A percentile compares a stretch with the other conserved stretches of the same genome.
These are phyloP conservation scores for Ochotona princeps DNA, from an alignment of 2,113 vertebrate genomes.

Conservation along the genomic window DNA sequence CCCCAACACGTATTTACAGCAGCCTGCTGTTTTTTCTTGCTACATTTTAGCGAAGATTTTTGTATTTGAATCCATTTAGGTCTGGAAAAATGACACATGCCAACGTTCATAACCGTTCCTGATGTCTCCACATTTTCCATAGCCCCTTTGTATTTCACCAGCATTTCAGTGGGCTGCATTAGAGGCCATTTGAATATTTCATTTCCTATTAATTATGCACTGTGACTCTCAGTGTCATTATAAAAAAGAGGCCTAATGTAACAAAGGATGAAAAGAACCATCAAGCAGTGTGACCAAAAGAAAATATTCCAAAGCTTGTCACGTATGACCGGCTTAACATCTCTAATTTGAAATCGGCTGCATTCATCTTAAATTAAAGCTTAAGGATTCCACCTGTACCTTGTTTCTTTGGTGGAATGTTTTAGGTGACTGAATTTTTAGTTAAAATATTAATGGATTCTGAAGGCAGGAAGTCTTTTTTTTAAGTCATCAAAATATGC, in stretches of 20 bases:
- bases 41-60: slow-evolving; percentile 90
- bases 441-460: slow-evolving; percentile 92
- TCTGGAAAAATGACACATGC: slow-evolving; percentile 96
- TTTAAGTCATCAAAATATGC: slow-evolving; percentile 90
- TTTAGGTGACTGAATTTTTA: slow-evolving; percentile 91
- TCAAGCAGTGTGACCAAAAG: slow-evolving; percentile 94
- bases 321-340: slow-evolving; percentile 95
- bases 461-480: slow-evolving; percentile 86
- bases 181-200: slow-evolving; percentile 99
- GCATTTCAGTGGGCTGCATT: slow-evolving; percentile 98
- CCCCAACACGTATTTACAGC: slow-evolving; percentile 88
- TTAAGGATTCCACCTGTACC: slow-evolving; percentile 95
- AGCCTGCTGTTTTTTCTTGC: slow-evolving; percentile 88
- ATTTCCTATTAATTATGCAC: slow-evolving; percentile 99
- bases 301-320: slow-evolving; percentile 97
- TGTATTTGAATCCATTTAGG: slow-evolving; percentile 92
- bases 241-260: slow-evolving; percentile 98
- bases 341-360: slow-evolving; percentile 96
- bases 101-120: slow-evolving; percentile 91
- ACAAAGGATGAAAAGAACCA: slow-evolving; percentile 99
- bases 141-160: slow-evolving; percentile 94
- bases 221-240: slow-evolving; percentile 99
- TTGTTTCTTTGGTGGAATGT: slow-evolving; percentile 89
- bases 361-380: slow-evolving; percentile 96
- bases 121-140: slow-evolving; percentile 91